phyloP scores from a whole-genome alignment of 1,140 invertebrate genomes.

The Parapsyche elsis region DNA sequence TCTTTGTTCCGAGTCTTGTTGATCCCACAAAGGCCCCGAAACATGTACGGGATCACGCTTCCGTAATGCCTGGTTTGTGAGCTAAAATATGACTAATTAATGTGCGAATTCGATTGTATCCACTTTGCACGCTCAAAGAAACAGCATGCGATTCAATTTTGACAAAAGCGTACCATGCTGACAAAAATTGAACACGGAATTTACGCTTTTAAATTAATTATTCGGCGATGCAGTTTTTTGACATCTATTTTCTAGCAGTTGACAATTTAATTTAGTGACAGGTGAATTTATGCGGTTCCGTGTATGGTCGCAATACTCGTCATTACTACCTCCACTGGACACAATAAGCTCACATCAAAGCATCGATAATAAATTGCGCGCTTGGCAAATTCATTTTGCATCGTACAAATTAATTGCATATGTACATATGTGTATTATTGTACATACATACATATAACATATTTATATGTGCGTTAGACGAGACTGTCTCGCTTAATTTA shows the following conservation, averaged over 20 bases:
- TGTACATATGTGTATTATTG: neutral
- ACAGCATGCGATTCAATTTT: too few relatives aligned
- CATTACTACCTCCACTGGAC: neutral
- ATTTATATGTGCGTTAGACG: neutral
- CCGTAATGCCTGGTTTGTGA: neutral
- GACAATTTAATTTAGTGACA: too few relatives aligned
- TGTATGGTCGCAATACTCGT: too few relatives aligned
- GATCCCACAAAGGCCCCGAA: neutral
- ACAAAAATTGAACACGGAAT: too few relatives aligned
- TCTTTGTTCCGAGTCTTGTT: conserved; percentile 1
- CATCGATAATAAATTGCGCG: neutral
- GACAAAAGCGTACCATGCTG: too few relatives aligned
- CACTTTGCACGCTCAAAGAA: too few relatives aligned
- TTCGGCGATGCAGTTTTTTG: too few relatives aligned
- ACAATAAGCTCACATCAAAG: conserved; percentile 20
- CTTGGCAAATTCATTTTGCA: neutral
- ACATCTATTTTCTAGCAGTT: too few relatives aligned
- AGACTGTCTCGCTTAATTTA: too few relatives aligned
- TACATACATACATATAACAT: neutral
- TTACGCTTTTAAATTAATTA: too few relatives aligned
- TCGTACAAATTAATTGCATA: neutral
- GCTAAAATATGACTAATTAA: conserved; percentile 26
- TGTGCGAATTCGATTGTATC: neutral
- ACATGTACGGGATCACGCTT: conserved; percentile 8
- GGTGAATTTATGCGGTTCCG: too few relatives aligned